Conservation (phyloP, 2,797 vertebrate genomes). For the Micropoecilia bifurca region DNA sequence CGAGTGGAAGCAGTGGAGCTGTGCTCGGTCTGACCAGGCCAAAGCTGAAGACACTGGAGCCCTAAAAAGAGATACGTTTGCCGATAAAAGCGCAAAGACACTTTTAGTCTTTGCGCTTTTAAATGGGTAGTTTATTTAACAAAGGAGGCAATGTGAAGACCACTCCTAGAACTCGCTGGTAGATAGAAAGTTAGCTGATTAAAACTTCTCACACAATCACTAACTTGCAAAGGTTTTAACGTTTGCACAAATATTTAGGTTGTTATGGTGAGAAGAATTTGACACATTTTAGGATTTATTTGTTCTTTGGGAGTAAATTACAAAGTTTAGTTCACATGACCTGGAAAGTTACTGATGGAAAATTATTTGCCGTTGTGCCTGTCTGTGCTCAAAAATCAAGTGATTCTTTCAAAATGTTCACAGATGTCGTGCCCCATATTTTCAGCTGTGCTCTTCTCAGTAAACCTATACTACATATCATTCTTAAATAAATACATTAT, state of each 20-base stretch:
- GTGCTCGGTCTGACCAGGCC: constrained; percentile 42
- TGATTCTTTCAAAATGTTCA: constrained; percentile 17
- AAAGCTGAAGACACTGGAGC: constrained; percentile 42
- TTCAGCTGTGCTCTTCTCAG: constrained; percentile 27
- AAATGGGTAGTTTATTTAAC: constrained; percentile 21
- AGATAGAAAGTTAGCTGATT: constrained; percentile 30
- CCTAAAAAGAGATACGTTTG: constrained; percentile 35
- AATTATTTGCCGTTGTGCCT: constrained; percentile 19
- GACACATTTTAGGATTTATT: background rate
- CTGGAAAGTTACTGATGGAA: constrained; percentile 28
- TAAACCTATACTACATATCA: background rate
- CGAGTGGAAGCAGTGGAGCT: constrained; percentile 41
- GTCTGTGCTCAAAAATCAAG: constrained; percentile 36
- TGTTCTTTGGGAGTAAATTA: constrained; percentile 11
- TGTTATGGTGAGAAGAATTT: background rate
- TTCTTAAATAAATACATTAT: background rate
- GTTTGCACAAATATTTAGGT: constrained; percentile 1
- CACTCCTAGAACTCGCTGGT: constrained; percentile 24
- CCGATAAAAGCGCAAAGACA: constrained; percentile 9
- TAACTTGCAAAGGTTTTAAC: background rate
- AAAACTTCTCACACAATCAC: constrained; percentile 10
- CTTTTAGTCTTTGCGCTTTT: constrained; percentile 29
- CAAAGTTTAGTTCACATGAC: constrained; percentile 39
- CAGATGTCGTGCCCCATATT: constrained; percentile 19
- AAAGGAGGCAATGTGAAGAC: constrained; percentile 20